Evolutionary conservation across 2,888 invertebrate genomes (phyloP), one percentile per base, ranked within the genome.

Genomic region (Caenorhabditis sinica): DNA sequence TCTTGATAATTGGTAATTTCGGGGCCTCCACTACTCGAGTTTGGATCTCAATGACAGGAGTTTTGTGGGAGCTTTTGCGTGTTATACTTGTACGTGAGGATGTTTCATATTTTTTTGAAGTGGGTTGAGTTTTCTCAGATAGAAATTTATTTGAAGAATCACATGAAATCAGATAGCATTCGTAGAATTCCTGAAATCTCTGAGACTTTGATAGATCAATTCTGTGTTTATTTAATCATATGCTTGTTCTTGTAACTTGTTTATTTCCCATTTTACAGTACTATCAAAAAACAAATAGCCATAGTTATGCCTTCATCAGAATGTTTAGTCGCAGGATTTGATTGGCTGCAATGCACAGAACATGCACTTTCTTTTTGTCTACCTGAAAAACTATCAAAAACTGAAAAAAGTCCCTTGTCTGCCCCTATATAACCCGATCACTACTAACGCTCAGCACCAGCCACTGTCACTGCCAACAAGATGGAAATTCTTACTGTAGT

Each of bases 401-500:
- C 0, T 15, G 3, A 25, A 56, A 56, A 56, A 56, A 28, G 15
- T 9, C 11, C 56, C 15, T 15, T 23, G 4, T 11, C 25, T 5
- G 3, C 5, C 3, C 25, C 13, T 56, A 56, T 56, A 56, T 15
- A 56, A 25, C 20, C 20, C 20, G 6, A 0, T 1, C 56, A 2
- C 28, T 13, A 13, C 28, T 15, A 3, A 25, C 15, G 28, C 11
- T 4, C 20, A 15, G 28, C 25, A 56, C 25, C 71, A 58, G 20
- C 40, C 43, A 43, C 43, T 73, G 25, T 17, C 15, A 43, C 40
- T 63, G 49, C 30, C 20, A 49, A 49, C 49, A n/a, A 20, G 23
- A 84, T 85, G 81, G 81, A 85, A 43, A 73, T 85, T 63, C 85
- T 85, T 17, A 85, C 85, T 63, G 85, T 81, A 9, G 85, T 85